These are phyloP conservation scores for Pterocles burchelli DNA, from an alignment of 2,113 vertebrate genomes.

Conservation along the genomic window DNA sequence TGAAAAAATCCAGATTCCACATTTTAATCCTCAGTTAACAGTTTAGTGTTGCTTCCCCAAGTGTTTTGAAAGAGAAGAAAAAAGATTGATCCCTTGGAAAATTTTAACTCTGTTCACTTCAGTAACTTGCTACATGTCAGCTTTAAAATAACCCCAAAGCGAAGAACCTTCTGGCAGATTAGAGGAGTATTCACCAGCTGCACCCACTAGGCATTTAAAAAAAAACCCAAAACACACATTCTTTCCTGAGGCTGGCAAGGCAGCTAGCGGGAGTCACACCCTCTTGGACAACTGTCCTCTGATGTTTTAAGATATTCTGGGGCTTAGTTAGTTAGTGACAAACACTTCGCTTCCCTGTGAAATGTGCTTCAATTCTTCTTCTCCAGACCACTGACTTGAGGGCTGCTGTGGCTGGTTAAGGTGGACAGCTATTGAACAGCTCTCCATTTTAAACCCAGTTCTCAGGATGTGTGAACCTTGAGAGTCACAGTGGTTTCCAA, in stretches of 20 bases:
- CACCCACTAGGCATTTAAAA: slow-evolving; percentile 5
- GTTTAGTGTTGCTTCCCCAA: slow-evolving; percentile 14
- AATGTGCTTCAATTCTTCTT: background rate
- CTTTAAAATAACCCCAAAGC: slow-evolving; percentile 13
- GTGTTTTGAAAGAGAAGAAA: background rate
- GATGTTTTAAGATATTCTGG: slow-evolving; percentile 29
- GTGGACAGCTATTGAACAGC: background rate
- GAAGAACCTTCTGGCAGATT: background rate
- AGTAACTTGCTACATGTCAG: background rate
- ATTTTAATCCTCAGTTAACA: slow-evolving; percentile 36
- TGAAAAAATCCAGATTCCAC: slow-evolving; percentile 23
- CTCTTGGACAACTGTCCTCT: slow-evolving; percentile 45
- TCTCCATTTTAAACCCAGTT: background rate
- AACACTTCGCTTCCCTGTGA: background rate
- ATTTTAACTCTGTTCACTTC: background rate
- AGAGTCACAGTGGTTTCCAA: background rate
- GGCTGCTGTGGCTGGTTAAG: background rate
- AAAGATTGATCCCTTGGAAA: background rate
- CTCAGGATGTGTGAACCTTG: background rate
- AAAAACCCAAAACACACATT: slow-evolving; percentile 18
- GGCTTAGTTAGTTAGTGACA: background rate
- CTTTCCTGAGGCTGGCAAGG: slow-evolving; percentile 36
- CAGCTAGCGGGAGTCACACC: slow-evolving; percentile 15
- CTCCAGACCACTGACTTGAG: background rate
- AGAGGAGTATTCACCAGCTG: background rate